Base-by-base conservation (phyloP, 2,113 vertebrate genomes). In the Mungos mungo region DNA sequence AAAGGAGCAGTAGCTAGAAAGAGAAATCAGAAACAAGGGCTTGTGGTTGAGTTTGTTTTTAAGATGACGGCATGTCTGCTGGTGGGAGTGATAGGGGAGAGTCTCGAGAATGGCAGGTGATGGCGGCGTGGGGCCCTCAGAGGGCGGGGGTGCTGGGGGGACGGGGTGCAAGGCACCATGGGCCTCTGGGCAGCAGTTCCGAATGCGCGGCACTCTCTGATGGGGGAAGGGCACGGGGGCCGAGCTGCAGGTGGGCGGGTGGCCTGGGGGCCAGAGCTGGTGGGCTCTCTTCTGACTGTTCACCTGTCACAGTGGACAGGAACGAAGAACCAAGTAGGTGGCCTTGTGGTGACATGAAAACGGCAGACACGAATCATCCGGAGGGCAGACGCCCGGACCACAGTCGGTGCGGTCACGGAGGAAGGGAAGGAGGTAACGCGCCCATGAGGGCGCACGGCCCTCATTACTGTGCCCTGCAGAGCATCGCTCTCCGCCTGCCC, bases 131-230 rank as follows among this genome's bases (percentile, higher is more conserved):
- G 15, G 23, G 79, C 7, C 41, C 13, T 71, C 19, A n/a, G 57
- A 77, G 45, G n/a, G 41, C 11, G 1, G 31, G 31, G 93, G 35
- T n/a, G n/a, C 41, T 45, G 50, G 65, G 35, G 12, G 35, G 5
- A 5, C 2, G 15, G 45, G 47, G 14, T 1, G 15, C n/a, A 8
- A 33, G 2, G 15, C 0, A 0, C 4, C 3, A 0, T 0, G 19
- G n/a, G 23, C 1, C 74, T 45, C 29, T 4, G 45, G 65, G 33
- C 23, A 6, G 65, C 52, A 72, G 52, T 2, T 31, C 29, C 52
- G 1, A 4, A 31, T 0, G 0, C n/a, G 0, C 18, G 1, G 29
- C 19, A 8, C 52, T 0, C 18, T 27, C 57, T 25, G n/a, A 12
- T 1, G 71, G 47, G 23, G 84, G 69, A 35, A 31, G 60, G 87